Percentiles rank a stretch among this genome's conserved stretches.
Evolutionary conservation across 1,140 invertebrate species (phyloP).

Genomic region (Cecropterus lyciades): DNA sequence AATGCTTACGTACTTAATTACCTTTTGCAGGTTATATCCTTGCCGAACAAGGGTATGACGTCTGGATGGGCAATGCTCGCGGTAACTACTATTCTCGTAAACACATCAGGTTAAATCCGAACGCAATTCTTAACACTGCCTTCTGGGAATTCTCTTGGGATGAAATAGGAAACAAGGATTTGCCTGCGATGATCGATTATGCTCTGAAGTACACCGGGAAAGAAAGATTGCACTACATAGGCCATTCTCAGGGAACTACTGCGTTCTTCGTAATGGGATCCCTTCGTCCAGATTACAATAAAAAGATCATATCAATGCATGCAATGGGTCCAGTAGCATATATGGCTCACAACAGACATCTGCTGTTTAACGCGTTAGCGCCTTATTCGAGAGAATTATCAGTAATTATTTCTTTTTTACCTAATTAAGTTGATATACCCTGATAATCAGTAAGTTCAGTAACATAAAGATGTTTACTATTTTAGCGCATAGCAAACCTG

Average conservation of each 20-base stretch:
- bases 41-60: slow-evolving; percentile 90
- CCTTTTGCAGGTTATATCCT: slow-evolving; percentile 86
- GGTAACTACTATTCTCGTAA: slow-evolving; percentile 87
- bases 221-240: slow-evolving; percentile 87
- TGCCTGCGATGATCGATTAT: slow-evolving; percentile 91
- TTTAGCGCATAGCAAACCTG: slow-evolving; percentile 52
- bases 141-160: slow-evolving; percentile 93
- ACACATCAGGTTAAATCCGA: slow-evolving; percentile 84
- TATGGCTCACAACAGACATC: slow-evolving; percentile 84
- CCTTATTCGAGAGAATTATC: slow-evolving; percentile 61
- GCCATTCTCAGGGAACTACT: slow-evolving; percentile 90
- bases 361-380: slow-evolving; percentile 56
- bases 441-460: slow-evolving; percentile 14
- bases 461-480: slow-evolving; percentile 26
- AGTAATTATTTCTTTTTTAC: slow-evolving; percentile 53
- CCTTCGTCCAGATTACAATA: slow-evolving; percentile 86
- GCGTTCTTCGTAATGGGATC: slow-evolving; percentile 87
- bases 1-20: neutral
- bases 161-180: slow-evolving; percentile 91
- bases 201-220: slow-evolving; percentile 86
- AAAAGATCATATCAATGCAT: slow-evolving; percentile 87
- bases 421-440: neutral
- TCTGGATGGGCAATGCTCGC: no score
- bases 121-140: slow-evolving; percentile 79
- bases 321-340: slow-evolving; percentile 88